These are phyloP conservation scores for Mionectes olivaceus DNA, from an alignment of 2,797 vertebrate genomes.

Conservation along the genomic window DNA sequence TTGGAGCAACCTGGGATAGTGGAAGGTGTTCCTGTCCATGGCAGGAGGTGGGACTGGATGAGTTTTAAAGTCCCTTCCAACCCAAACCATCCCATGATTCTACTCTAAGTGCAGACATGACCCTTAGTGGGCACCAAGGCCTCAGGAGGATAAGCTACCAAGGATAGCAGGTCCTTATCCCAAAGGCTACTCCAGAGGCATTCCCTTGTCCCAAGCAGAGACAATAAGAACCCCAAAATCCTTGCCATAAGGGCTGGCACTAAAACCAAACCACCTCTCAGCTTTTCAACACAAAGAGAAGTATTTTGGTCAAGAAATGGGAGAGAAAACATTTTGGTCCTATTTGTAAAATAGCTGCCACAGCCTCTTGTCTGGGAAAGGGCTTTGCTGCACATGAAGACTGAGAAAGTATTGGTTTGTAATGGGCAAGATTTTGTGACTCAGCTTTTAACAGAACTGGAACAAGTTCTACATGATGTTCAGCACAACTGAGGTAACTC, in stretches of 20 bases:
- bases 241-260: rapidly evolving
- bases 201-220: not conserved
- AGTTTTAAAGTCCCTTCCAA: rapidly evolving
- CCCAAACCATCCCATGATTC: not conserved
- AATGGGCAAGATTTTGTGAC: not conserved
- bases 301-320: not conserved
- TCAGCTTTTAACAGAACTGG: not conserved
- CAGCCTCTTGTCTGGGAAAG: not conserved
- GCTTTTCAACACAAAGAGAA: not conserved
- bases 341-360: rapidly evolving
- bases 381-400: rapidly evolving
- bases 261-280: rapidly evolving
- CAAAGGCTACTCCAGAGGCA: not conserved
- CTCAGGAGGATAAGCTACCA: too few relatives aligned
- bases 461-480: rapidly evolving
- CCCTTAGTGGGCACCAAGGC: not conserved
- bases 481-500: not conserved
- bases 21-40: not conserved
- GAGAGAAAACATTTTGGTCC: not conserved
- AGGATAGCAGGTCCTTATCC: not conserved
- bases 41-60: not conserved
- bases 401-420: rapidly evolving
- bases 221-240: not conserved
- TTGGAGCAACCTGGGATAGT: not conserved
- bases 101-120: rapidly evolving